A percentile compares a stretch with the other conserved stretches of the same genome.
phyloP scores from a whole-genome alignment of 2,113 vertebrate species.

The pig (Sus scrofa) region T2T-Sscrofa CM000814.6:90208001-90208500 shows the following conservation, averaged over 20 bases:
- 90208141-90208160: constrained; percentile 56
- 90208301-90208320: constrained; percentile 29
- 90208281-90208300: constrained; percentile 81
- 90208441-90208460: constrained; percentile 85
- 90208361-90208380: constrained; percentile 82
- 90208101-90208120: neutral
- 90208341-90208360: constrained; percentile 84
- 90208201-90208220: constrained; percentile 81
- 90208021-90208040: constrained; percentile 22
- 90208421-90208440: constrained; percentile 79
- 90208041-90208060: neutral
- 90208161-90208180: constrained; percentile 79
- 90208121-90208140: constrained; percentile 76
- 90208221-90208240: constrained; percentile 84
- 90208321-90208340: constrained; percentile 82
- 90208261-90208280: constrained; percentile 75
- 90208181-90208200: constrained; percentile 82
- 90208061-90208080: neutral
- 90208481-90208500: neutral
- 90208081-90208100: constrained; percentile 12
- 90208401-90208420: constrained; percentile 84
- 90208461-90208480: constrained; percentile 79
- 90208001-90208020: constrained; percentile 46
- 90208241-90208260: constrained; percentile 84
- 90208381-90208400: constrained; percentile 83